A percentile compares a stretch with the other conserved stretches of the same genome.
Conservation (phyloP, 2,113 vertebrate species). For the Xenus cinereus region DNA sequence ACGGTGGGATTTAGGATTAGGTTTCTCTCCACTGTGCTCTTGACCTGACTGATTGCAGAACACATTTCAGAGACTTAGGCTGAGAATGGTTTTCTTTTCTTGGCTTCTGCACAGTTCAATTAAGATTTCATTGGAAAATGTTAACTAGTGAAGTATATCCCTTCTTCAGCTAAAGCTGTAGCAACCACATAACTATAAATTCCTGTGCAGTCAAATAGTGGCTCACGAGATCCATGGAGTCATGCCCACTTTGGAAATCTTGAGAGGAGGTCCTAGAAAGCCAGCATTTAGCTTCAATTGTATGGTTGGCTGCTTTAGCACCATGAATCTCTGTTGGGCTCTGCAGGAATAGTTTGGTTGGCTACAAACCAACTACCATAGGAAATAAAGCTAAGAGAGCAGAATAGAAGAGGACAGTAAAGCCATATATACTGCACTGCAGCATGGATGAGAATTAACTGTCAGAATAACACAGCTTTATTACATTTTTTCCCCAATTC, state of each 20-base stretch:
- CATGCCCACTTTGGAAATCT: neutral
- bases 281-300: neutral
- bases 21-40: neutral
- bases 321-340: neutral
- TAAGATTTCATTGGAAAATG: constrained; percentile 2
- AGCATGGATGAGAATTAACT: neutral
- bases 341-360: constrained; percentile 5
- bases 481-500: neutral
- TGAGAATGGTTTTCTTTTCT: neutral
- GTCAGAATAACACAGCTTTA: neutral
- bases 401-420: neutral
- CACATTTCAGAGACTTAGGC: neutral
- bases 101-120: neutral
- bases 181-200: neutral
- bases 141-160: neutral
- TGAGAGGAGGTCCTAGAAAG: constrained; percentile 17
- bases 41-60: neutral
- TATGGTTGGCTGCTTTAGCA: neutral
- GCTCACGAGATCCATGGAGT: constrained; percentile 19
- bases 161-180: neutral
- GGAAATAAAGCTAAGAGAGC: neutral
- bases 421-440: neutral
- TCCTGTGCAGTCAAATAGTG: neutral
- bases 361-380: neutral
- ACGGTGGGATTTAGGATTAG: neutral